phyloP scores from a whole-genome alignment of 1,140 invertebrate genomes.

The Ganaspis sp. region DNA sequence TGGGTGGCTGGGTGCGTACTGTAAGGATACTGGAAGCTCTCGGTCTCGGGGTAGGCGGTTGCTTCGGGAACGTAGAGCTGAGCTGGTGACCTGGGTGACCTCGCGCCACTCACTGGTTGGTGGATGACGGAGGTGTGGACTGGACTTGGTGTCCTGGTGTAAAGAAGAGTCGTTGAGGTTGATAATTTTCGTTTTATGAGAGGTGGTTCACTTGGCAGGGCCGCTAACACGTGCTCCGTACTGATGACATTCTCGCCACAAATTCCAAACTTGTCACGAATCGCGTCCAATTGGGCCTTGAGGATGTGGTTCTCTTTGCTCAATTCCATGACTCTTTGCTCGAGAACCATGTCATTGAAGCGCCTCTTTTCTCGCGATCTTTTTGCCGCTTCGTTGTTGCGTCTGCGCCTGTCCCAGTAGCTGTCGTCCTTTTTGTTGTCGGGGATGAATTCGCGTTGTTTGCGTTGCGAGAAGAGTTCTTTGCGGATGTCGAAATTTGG shows the following conservation, averaged over 20 bases:
- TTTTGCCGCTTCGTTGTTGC: slow-evolving; percentile 98
- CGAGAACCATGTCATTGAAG: slow-evolving; percentile 97
- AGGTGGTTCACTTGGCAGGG: slow-evolving; percentile 88
- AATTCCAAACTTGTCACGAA: slow-evolving; percentile 95
- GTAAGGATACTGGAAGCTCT: slow-evolving; percentile 75
- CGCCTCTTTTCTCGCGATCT: slow-evolving; percentile 95
- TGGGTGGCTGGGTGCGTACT: slow-evolving; percentile 75
- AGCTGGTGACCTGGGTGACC: slow-evolving; percentile 70
- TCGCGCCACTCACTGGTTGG: slow-evolving; percentile 73
- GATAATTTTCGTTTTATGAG: slow-evolving; percentile 87
- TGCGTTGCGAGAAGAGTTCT: slow-evolving; percentile 90
- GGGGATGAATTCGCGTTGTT: slow-evolving; percentile 97
- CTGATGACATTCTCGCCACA: slow-evolving; percentile 90
- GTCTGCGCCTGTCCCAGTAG: slow-evolving; percentile 95
- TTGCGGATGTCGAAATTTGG: slow-evolving; percentile 80
- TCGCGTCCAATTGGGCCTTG: slow-evolving; percentile 92
- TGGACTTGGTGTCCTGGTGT: slow-evolving; percentile 79
- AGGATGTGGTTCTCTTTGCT: slow-evolving; percentile 96
- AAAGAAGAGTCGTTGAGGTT: slow-evolving; percentile 71
- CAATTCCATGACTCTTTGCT: slow-evolving; percentile 94
- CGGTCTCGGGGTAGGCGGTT: slow-evolving; percentile 66
- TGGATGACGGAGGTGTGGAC: slow-evolving; percentile 83
- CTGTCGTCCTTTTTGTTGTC: slow-evolving; percentile 98
- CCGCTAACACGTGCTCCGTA: slow-evolving; percentile 90
- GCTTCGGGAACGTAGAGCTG: slow-evolving; percentile 69